Evolutionary conservation across 2,888 invertebrate genomes (phyloP).

Genomic region (Tetranychus piercei): DNA sequence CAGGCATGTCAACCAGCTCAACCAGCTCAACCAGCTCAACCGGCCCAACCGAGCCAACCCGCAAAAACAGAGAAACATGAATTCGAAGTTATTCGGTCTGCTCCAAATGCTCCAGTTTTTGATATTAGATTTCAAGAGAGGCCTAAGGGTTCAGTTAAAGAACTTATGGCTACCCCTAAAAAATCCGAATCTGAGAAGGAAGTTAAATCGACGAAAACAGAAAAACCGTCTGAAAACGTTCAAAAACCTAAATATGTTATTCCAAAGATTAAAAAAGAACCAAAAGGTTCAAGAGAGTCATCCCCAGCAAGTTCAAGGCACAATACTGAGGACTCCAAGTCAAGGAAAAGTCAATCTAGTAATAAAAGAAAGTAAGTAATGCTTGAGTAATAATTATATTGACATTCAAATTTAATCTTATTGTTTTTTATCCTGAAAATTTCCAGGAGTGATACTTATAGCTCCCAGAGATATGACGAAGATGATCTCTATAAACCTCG

Average conservation of each 20-base stretch:
- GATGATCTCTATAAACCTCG: conserved; percentile 5
- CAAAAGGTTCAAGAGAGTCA: not conserved
- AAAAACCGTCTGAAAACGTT: not conserved
- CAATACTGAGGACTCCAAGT: not conserved
- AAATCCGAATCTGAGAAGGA: not conserved
- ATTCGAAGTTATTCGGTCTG: not conserved
- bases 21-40: too few relatives aligned
- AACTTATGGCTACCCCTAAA: not conserved
- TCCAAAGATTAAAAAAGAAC: not conserved
- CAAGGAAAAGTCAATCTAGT: not conserved
- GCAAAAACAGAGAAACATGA: not conserved
- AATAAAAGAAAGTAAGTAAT: not conserved
- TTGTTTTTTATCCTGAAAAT: too few relatives aligned
- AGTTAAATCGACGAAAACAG: not conserved
- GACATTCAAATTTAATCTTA: too few relatives aligned
- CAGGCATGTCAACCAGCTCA: too few relatives aligned
- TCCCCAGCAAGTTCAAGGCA: not conserved
- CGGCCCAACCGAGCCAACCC: too few relatives aligned
- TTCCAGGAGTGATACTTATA: not conserved
- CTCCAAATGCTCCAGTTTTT: not conserved
- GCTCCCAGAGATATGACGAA: conserved; percentile 5
- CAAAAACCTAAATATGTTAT: not conserved
- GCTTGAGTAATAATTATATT: not conserved
- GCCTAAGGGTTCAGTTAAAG: too few relatives aligned
- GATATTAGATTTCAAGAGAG: not conserved